Conservation (phyloP, 2,797 vertebrate genomes). For the Gallirallus australis region DNA sequence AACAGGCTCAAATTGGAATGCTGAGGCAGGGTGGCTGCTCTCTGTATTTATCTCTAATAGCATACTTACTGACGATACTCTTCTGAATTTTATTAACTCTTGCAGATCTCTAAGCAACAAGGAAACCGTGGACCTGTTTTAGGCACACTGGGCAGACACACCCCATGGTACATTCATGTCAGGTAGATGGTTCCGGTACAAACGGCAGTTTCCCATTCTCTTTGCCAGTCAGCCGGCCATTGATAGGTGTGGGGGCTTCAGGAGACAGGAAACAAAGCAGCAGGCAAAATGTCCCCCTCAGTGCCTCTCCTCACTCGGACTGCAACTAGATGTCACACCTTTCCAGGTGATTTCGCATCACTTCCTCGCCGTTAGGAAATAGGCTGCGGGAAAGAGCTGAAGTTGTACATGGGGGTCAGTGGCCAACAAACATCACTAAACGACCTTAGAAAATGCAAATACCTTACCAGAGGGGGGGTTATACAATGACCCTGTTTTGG, state of each 20-base stretch:
- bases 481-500: not conserved
- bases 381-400: not conserved
- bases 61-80: not conserved
- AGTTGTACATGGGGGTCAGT: not conserved
- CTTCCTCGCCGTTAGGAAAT: not conserved
- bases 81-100: slow-evolving; percentile 59
- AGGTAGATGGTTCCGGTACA: not conserved
- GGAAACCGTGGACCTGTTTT: not conserved
- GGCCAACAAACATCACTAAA: not conserved
- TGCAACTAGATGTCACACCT: not conserved
- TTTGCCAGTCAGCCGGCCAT: not conserved
- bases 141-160: not conserved
- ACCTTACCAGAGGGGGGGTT: not conserved
- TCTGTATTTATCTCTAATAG: slow-evolving; percentile 12
- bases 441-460: not conserved
- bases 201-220: not conserved
- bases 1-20: slow-evolving; percentile 40
- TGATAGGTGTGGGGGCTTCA: not conserved
- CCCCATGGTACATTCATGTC: not conserved
- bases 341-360: not conserved
- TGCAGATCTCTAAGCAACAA: slow-evolving; percentile 69
- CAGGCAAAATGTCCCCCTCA: not conserved
- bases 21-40: slow-evolving; percentile 17
- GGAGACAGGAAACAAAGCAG: not conserved
- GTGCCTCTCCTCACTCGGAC: not conserved